These are phyloP conservation scores for Sinocyclocheilus anophthalmus DNA, from an alignment of 2,113 vertebrate species.

Conservation along the genomic window DNA sequence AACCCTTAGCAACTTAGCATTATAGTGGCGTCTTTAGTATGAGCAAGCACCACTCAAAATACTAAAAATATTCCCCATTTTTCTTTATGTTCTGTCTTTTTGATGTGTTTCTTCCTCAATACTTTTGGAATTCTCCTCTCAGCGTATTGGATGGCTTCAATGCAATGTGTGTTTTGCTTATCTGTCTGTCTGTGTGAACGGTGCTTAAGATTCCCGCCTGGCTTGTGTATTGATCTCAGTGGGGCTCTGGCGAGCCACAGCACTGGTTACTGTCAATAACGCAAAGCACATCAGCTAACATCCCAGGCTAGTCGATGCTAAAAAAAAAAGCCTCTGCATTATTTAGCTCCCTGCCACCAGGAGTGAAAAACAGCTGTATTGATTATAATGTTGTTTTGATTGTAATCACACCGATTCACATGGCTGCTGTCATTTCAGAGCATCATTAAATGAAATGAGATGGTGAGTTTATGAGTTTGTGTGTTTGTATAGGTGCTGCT, in stretches of 20 bases:
- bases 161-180: slow-evolving; percentile 14
- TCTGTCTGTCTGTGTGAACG: slow-evolving; percentile 16
- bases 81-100: not conserved
- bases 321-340: slow-evolving; percentile 59
- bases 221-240: slow-evolving; percentile 74
- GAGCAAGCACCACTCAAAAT: not conserved
- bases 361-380: slow-evolving; percentile 14
- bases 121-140: slow-evolving; percentile 15
- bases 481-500: slow-evolving; percentile 60
- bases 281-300: slow-evolving; percentile 65
- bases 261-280: slow-evolving; percentile 69
- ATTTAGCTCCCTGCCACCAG: slow-evolving; percentile 56
- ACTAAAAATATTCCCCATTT: not conserved
- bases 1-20: not conserved
- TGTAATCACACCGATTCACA: not conserved
- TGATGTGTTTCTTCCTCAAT: not conserved
- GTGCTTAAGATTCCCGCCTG: slow-evolving; percentile 59
- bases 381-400: slow-evolving; percentile 25
- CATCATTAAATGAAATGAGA: slow-evolving; percentile 18
- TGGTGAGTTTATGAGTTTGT: not conserved
- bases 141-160: slow-evolving; percentile 5
- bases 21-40: not conserved
- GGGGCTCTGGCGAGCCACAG: slow-evolving; percentile 73
- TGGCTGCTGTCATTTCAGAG: slow-evolving; percentile 9
- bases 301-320: slow-evolving; percentile 66